Base-by-base conservation (phyloP, 2,888 invertebrate species). In the Gasteruption jaculator region DNA sequence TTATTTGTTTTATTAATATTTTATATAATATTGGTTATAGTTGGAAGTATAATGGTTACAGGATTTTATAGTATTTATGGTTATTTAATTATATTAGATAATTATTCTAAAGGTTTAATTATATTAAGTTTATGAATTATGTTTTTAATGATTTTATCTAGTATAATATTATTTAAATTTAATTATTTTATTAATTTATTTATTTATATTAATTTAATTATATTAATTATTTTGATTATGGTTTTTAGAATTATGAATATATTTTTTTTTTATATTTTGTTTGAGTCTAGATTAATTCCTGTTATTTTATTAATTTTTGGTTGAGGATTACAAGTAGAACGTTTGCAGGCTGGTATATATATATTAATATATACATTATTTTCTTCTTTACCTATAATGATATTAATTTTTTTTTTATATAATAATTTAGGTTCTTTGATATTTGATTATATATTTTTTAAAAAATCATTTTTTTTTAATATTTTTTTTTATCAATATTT, bases 321-420 rank as follows among this genome's bases (percentile, higher is more conserved):
- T 0, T 83, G 83, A 35, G 83, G 83, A 0, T 79, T 78, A 72
- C 82, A 83, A 54, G 78, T 80, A 50, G 84, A 85, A 50, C 83
- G 84, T 0, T 67, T 83, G 62, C 78, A 80, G 50, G 82, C 84
- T 1, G 76, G 79, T 0, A 59, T 80, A 57, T 83, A 83, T 76
- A 73, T 84, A 71, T 74, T 85, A 65, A 77, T 85, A 75, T 85
- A 85, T 75, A 85, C 83, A 45, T 73, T 84, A 66, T 74, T 80
- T 65, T 79, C 76, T 58, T 84, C 84, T 53, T 74, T 83, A 49
- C 82, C 82, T 50, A 76, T 82, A 71, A 74, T 81, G 58, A 58
- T 78, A 56, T 71, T 71, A 36, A 75, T 79, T 71, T 77, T 79
- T 74, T 77, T 69, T 57, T 74, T 71, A 70, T 52, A 52, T 48